A percentile compares a stretch with the other conserved stretches of the same genome.
phyloP scores from a whole-genome alignment of 2,113 vertebrate species.

The Tragelaphus scriptus region DNA sequence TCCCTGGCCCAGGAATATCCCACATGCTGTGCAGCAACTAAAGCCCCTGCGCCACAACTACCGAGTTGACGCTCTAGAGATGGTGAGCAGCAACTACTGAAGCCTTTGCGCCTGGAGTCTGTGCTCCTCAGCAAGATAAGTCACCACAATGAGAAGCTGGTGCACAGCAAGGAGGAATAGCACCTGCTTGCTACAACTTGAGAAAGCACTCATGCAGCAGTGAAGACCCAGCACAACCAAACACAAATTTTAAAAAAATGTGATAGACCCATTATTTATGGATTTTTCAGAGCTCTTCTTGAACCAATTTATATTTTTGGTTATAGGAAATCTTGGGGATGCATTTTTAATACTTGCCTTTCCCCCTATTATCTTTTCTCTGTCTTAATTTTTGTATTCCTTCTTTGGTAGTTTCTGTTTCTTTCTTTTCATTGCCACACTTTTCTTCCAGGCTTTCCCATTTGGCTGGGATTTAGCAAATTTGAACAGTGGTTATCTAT shows the following conservation, averaged over 20 bases:
- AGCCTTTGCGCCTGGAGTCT: not conserved
- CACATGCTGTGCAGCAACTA: not conserved
- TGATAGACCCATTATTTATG: not conserved
- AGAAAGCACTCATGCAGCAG: not conserved
- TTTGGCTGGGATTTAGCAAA: constrained; percentile 51
- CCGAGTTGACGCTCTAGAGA: not conserved
- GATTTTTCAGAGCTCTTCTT: not conserved
- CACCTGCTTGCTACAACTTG: not conserved
- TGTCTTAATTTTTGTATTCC: not conserved
- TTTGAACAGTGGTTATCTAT: constrained; percentile 59
- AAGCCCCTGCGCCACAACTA: not conserved
- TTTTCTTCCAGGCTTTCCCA: constrained; percentile 34
- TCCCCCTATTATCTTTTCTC: not conserved
- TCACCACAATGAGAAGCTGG: not conserved
- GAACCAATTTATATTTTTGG: not conserved
- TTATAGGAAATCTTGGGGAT: not conserved
- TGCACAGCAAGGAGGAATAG: not conserved
- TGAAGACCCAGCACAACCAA: not conserved
- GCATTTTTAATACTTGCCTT: not conserved
- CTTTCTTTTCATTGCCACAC: not conserved
- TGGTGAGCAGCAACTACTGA: not conserved
- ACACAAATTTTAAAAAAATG: not conserved
- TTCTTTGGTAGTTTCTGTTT: not conserved
- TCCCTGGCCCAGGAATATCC: not conserved
- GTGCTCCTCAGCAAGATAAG: not conserved